A percentile compares a stretch with the other conserved stretches of the same genome.
phyloP scores from a whole-genome alignment of 2,113 vertebrate species.

The Riparia riparia region DNA sequence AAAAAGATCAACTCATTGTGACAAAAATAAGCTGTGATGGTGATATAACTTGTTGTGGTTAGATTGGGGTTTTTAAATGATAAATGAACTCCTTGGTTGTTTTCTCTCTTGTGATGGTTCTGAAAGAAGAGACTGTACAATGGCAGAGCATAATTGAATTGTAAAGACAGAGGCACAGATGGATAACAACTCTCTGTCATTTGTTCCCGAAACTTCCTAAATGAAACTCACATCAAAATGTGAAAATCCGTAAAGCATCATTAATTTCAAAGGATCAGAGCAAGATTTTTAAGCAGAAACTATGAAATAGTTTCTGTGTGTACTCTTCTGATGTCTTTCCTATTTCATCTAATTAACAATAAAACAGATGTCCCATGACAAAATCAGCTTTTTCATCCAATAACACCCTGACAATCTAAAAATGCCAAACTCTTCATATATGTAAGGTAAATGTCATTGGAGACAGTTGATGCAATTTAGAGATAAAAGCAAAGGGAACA shows the following conservation, averaged over 20 bases:
- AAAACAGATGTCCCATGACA: slow-evolving; percentile 78
- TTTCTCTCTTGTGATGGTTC: slow-evolving; percentile 17
- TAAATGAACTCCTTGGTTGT: slow-evolving; percentile 11
- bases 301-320: slow-evolving; percentile 69
- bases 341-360: slow-evolving; percentile 80
- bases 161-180: slow-evolving; percentile 65
- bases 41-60: background rate
- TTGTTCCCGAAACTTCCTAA: slow-evolving; percentile 73
- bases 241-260: slow-evolving; percentile 70
- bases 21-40: background rate
- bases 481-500: slow-evolving; percentile 75
- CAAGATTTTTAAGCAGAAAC: slow-evolving; percentile 65
- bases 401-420: slow-evolving; percentile 75
- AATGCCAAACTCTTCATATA: slow-evolving; percentile 75
- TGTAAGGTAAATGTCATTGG: slow-evolving; percentile 79
- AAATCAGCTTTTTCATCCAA: slow-evolving; percentile 73
- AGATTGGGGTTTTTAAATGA: background rate
- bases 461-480: slow-evolving; percentile 73
- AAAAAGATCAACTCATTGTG: background rate
- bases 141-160: slow-evolving; percentile 65
- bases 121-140: slow-evolving; percentile 55
- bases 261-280: slow-evolving; percentile 69
- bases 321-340: slow-evolving; percentile 67
- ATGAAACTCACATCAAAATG: slow-evolving; percentile 69
- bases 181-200: slow-evolving; percentile 70